These are phyloP conservation scores for Caretta caretta DNA, from an alignment of 2,113 vertebrate genomes.

Conservation along the genomic window DNA sequence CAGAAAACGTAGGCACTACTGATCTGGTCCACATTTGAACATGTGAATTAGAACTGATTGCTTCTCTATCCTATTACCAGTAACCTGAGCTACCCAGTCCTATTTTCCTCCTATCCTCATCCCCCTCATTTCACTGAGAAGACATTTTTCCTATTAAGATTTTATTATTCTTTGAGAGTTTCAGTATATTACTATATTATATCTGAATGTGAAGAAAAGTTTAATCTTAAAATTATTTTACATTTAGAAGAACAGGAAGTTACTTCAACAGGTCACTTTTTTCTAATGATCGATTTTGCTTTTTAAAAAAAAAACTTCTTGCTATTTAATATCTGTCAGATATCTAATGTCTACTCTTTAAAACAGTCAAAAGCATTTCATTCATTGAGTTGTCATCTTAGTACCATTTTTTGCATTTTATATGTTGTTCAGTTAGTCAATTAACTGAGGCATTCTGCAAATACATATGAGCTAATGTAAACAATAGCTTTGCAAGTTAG, in stretches of 20 bases:
- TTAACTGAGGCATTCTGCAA: not conserved
- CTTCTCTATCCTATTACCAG: not conserved
- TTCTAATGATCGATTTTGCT: not conserved
- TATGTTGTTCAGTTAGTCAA: conserved; percentile 18
- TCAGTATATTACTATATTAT: not conserved
- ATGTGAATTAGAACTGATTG: not conserved
- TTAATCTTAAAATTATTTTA: not conserved
- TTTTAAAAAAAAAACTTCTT: not conserved
- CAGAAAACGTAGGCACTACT: not conserved
- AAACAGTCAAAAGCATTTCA: not conserved
- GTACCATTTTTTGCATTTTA: not conserved
- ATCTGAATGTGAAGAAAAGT: not conserved
- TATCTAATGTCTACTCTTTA: not conserved
- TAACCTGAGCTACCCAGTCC: not conserved
- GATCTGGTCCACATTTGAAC: not conserved
- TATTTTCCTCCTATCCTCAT: not conserved
- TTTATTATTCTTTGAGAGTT: not conserved
- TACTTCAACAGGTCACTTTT: not conserved
- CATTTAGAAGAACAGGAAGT: not conserved
- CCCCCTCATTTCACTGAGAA: not conserved
- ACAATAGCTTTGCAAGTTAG: not conserved
- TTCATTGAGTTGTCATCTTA: not conserved
- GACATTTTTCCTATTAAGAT: not conserved
- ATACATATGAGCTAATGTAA: not conserved
- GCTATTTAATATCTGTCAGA: not conserved